phyloP scores from a whole-genome alignment of 2,888 invertebrate species.

The Aelia acuminata region DNA sequence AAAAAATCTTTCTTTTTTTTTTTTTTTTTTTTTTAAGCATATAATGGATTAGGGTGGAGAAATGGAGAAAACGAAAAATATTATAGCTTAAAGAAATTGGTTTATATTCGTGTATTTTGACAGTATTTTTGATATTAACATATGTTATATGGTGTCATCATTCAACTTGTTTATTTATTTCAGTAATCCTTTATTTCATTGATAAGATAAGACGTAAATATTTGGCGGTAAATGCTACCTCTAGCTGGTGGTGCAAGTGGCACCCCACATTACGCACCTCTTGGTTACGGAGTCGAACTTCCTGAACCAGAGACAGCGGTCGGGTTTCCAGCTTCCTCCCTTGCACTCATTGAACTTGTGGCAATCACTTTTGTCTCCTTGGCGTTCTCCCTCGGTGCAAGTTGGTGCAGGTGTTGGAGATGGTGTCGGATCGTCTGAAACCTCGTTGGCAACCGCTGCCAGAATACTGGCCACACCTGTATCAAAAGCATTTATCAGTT shows the following conservation, averaged over 20 bases:
- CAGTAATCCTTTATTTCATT: background rate
- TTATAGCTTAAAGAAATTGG: too few species aligned
- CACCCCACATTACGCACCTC: background rate
- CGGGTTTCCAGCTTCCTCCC: background rate
- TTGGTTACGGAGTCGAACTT: background rate
- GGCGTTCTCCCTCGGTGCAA: background rate
- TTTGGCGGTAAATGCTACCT: background rate
- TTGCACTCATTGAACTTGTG: slow-evolving; percentile 5
- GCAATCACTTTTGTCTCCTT: background rate
- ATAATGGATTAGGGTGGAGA: too few species aligned
- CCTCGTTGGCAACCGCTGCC: background rate
- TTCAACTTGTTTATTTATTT: too few species aligned
- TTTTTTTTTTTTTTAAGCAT: too few species aligned
- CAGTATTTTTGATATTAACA: too few species aligned
- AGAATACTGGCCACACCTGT: background rate
- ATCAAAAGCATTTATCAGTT: too few species aligned
- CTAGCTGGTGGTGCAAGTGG: background rate
- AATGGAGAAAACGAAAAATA: too few species aligned
- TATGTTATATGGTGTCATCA: too few species aligned
- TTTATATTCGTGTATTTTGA: too few species aligned
- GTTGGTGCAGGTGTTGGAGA: background rate
- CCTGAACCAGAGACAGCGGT: background rate
- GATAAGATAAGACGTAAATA: background rate
- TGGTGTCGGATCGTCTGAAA: background rate
- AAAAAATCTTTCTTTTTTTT: too few species aligned